Evolutionary conservation across 2,113 vertebrate species (phyloP), one percentile per base, ranked within the genome.

Genomic region (Oplegnathus fasciatus): DNA sequence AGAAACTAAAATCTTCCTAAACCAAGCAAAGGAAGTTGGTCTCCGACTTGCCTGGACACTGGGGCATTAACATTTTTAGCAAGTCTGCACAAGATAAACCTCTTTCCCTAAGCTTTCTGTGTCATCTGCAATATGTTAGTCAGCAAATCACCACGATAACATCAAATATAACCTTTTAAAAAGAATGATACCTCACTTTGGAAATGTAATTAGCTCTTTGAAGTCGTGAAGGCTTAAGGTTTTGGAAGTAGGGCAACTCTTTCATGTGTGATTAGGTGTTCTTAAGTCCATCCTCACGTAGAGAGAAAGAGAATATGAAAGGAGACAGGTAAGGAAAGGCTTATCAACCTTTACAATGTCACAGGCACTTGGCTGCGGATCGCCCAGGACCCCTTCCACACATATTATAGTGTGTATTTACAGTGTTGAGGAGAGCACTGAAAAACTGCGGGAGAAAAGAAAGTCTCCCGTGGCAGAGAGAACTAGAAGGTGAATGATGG

Each of bases 181-280:
- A 87, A 74, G 72, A 88, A 57, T 61, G 40, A 90, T 73, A 80
- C n/a, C 69, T 71, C 82, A 66, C 58, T 80, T 81, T 82, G 55
- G 62, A 67, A 69, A 71, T 50, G 37, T 86, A 85, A 89, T 88
- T 84, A 85, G 69, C 64, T 85, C 79, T 91, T 85, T 84, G 83
- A 89, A 89, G 86, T 86, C 32, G 68, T 67, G 75, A 65, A 42
- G 62, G 82, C 75, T 78, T 87, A 83, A 70, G 42, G n/a, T 90
- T 89, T 78, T 80, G 46, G 73, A 91, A 88, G 78, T 88, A 80
- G 80, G 70, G 73, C 78, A 84, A 48, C 66, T 79, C 89, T 91
- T 91, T 94, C 75, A 93, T 87, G 86, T 92, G 84, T 68, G 84
- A 90, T 91, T 82, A 92, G 66, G 61, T 73, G 52, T 72, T 73